Conservation (phyloP, 1,140 invertebrate species). For the Drosophila kanapiae region DNA sequence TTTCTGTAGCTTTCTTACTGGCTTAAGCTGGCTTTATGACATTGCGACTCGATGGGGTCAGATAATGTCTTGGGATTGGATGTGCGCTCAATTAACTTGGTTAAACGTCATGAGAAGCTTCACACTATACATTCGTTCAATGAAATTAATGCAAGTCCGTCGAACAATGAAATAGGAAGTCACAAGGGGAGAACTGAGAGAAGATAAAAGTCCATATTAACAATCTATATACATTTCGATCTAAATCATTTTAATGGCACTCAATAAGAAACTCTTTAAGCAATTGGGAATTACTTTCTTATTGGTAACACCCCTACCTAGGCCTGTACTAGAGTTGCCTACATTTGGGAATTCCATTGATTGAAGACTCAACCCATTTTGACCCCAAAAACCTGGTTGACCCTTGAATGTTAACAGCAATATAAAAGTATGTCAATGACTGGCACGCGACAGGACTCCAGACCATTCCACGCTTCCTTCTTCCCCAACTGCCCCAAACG, state of each 20-base stretch:
- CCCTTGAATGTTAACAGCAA: constrained; percentile 15
- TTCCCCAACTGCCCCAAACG: neutral
- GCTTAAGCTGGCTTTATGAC: neutral
- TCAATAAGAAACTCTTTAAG: neutral
- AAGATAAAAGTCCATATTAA: neutral
- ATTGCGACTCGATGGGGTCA: neutral
- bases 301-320: neutral
- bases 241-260: too few species aligned
- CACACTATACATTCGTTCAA: neutral
- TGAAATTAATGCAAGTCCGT: neutral
- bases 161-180: neutral
- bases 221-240: neutral
- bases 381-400: constrained; percentile 28
- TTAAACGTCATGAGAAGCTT: constrained; percentile 8
- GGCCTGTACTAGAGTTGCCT: neutral
- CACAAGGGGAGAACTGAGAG: neutral
- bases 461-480: neutral
- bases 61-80: constrained; percentile 16
- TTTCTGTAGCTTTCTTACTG: neutral
- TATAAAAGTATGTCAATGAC: constrained; percentile 66
- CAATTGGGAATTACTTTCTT: neutral
- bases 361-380: constrained; percentile 11
- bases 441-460: constrained; percentile 54
- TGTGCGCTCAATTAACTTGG: constrained; percentile 20
- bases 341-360: constrained; percentile 1